Evolutionary conservation across 2,113 vertebrate species (phyloP), one percentile per base, ranked within the genome.

Genomic region (Natator depressus): DNA sequence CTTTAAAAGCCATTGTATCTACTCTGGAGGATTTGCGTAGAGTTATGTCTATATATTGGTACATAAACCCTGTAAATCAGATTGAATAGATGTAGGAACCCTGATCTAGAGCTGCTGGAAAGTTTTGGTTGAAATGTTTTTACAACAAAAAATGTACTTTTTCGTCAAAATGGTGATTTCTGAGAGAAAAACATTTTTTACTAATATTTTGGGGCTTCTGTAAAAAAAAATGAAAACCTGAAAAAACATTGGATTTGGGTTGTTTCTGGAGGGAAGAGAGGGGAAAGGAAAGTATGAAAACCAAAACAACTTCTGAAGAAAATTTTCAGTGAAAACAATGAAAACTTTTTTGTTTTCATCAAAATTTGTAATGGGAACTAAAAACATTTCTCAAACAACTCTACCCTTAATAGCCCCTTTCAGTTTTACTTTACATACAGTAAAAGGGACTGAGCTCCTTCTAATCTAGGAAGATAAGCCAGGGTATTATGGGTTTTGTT

Each of bases 1-100:
- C 75, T 85, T 95, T 93, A 95, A 96, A 92, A 79, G 93, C 78
- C 55, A 38, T 84, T 65, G 91, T 96, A 95, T 95, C 94, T 96
- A 72, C 96, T 92, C 95, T 93, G 92, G 89, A 84, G 49, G 50
- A 87, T 95, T 96, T 95, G 89, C 83, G 93, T 79, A 85, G 82
- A 53, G 62, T 46, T 69, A 80, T 82, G 90, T 57, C 91, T 86
- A 1, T 12, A 50, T 1, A 13, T 49, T 80, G 47, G 54, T 24
- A 65, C 80, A 82, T 57, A 50, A 95, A 19, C 17, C 14, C 49
- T 69, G 80, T 87, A 91, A 93, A 94, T 80, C 89, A 89, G 87
- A 82, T n/a, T 91, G 85, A 89, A 89, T n/a, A 72, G 17, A 55
- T 42, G 35, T 80, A 93, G 93, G 83, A 94, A 59, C 25, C 89